Percentiles rank a stretch among this genome's conserved stretches.
Conservation (phyloP, 2,113 vertebrate species). For the Chlamydotis undulata region DNA sequence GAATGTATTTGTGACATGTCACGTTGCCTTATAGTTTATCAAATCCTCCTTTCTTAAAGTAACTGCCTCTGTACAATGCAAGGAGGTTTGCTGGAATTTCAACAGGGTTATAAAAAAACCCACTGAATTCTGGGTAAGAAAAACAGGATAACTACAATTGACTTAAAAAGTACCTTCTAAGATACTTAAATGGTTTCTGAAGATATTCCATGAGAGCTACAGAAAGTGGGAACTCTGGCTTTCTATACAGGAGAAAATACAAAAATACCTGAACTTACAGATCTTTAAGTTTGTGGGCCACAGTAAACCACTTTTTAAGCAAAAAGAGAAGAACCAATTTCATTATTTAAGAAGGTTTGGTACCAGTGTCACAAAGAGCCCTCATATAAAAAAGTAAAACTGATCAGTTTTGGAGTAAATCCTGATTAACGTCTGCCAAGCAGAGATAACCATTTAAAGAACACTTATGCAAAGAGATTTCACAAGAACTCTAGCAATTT, state of each 20-base stretch:
- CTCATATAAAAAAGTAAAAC: not conserved
- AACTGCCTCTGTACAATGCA: not conserved
- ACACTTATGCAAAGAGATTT: not conserved
- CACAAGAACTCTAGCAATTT: not conserved
- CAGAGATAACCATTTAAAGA: not conserved
- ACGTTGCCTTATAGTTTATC: not conserved
- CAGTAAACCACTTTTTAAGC: not conserved
- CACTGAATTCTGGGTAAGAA: not conserved
- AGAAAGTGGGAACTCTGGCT: not conserved
- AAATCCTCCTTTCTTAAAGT: not conserved
- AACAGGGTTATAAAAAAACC: accelerated
- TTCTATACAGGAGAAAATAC: not conserved
- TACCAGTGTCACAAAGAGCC: not conserved
- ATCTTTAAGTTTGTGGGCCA: not conserved
- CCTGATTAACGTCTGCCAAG: not conserved
- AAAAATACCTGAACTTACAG: not conserved
- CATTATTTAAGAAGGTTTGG: not conserved
- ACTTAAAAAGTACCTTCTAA: not conserved
- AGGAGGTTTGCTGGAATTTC: not conserved
- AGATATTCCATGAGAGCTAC: not conserved
- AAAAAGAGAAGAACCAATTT: not conserved
- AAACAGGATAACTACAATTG: not conserved
- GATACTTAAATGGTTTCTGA: not conserved
- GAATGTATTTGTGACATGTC: not conserved
- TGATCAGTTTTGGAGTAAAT: not conserved